These are phyloP conservation scores for Spisula solida DNA, from an alignment of 2,888 invertebrate species.

Conservation along the genomic window DNA sequence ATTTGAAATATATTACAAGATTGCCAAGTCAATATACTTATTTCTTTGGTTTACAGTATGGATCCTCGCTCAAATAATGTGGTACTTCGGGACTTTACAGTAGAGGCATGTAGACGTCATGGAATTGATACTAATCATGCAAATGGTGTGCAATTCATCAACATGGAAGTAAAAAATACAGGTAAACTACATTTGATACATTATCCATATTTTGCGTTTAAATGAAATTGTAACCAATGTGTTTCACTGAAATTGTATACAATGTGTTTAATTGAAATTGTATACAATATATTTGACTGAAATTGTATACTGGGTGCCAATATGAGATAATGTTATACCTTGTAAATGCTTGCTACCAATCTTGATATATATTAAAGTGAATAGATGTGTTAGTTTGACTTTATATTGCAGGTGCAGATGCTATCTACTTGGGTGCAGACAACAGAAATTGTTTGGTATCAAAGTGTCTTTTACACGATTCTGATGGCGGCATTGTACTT, in stretches of 20 bases:
- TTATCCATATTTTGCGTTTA: no score
- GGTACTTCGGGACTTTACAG: constrained; percentile 70
- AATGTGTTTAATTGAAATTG: no score
- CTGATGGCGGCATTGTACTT: constrained; percentile 47
- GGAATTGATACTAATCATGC: constrained; percentile 56
- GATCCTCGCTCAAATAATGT: constrained; percentile 41
- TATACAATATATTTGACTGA: no score
- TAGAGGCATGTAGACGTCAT: constrained; percentile 75
- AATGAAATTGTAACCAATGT: no score
- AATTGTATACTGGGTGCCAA: neutral
- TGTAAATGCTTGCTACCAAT: no score
- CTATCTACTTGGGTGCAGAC: constrained; percentile 28
- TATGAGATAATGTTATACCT: no score
- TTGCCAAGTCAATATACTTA: neutral
- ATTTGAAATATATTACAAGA: neutral
- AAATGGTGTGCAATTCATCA: constrained; percentile 58
- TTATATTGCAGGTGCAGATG: neutral
- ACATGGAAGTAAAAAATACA: constrained; percentile 76
- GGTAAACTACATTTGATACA: constrained; percentile 57
- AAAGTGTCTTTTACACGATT: constrained; percentile 51
- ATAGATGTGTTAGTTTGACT: no score
- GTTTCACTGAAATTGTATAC: no score
- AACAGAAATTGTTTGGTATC: constrained; percentile 35
- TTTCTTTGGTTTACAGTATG: neutral
- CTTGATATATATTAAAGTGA: no score